Evolutionary conservation across 2,113 vertebrate species (phyloP), one percentile per base, ranked within the genome.

Genomic region (Ovibos moschatus): DNA sequence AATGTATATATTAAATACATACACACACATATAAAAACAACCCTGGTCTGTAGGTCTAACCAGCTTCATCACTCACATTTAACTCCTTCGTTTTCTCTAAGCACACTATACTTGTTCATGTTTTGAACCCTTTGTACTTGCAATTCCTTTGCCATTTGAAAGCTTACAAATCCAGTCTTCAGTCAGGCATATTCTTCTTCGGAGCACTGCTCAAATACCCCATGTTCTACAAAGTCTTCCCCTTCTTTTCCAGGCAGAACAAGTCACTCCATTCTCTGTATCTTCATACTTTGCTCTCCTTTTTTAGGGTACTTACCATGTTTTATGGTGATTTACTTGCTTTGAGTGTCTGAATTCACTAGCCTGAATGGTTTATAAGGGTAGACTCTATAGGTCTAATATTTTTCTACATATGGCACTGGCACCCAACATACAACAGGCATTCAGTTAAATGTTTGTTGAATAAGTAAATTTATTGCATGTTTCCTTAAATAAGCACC

Each of bases 391-490:
- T 6, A 87, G 25, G 74, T 57, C 43, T 96, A 86, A 23, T 45
- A 43, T 67, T 91, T 95, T 90, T 92, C 85, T 82, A 11, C n/a
- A 4, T 27, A 47, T 57, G 36, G 45, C 64, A 19, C 43, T 45
- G 57, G 36, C 43, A 87, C 16, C 55, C 28, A 97, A 94, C 16
- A 95, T 43, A 95, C 12, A 82, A 93, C 36, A 94, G 64, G 78
- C 58, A 74, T 36, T 89, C 85, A 93, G 60, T 90, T 91, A 67
- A 79, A 21, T 64, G 23, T 81, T 94, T 62, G 71, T 8, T 85
- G 50, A 94, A 43, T 71, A 21, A 90, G 43, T 97, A 25, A 92
- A 62, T 93, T 97, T 97, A 98, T 97, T 98, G 94, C 96, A 55
- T 87, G 81, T 97, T 96, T 95, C 47, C 81, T 82, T 94, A 92